Percentiles rank a stretch among this genome's conserved stretches.
These are phyloP conservation scores for Druon quercuslanigerum DNA, from an alignment of 1,140 invertebrate species.

Conservation along the genomic window DNA sequence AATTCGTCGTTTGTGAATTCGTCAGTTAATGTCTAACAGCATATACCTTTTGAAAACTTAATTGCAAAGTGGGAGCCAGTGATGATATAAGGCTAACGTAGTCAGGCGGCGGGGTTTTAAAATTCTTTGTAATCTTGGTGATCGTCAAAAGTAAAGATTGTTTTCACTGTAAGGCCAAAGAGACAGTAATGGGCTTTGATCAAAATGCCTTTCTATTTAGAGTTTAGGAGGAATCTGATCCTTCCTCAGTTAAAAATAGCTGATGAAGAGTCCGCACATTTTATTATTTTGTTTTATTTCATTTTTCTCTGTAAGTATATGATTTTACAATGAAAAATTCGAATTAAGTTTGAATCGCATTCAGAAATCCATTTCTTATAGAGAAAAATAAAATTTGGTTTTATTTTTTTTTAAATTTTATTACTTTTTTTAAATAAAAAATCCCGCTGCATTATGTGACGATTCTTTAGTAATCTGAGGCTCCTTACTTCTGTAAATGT, in stretches of 20 bases:
- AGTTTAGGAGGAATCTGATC: constrained; percentile 40
- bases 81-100: constrained; percentile 72
- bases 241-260: constrained; percentile 15
- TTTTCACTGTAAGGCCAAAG: constrained; percentile 75
- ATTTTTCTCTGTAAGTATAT: constrained; percentile 25
- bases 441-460: constrained; percentile 64
- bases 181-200: constrained; percentile 64
- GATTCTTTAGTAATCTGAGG: constrained; percentile 77
- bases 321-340: background rate
- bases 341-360: background rate
- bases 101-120: constrained; percentile 65
- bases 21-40: constrained; percentile 44
- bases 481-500: constrained; percentile 48
- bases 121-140: constrained; percentile 77
- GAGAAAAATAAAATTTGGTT: background rate
- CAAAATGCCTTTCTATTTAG: constrained; percentile 51
- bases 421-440: constrained; percentile 41
- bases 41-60: constrained; percentile 48
- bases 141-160: constrained; percentile 60
- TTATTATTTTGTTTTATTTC: constrained; percentile 30
- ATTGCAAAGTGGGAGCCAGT: constrained; percentile 61
- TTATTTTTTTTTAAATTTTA: constrained; percentile 33
- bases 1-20: constrained; percentile 42
- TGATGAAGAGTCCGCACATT: constrained; percentile 40
- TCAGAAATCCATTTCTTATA: background rate